These are phyloP conservation scores for Myzus persicae DNA, from an alignment of 1,140 invertebrate genomes.

Conservation along the genomic window DNA sequence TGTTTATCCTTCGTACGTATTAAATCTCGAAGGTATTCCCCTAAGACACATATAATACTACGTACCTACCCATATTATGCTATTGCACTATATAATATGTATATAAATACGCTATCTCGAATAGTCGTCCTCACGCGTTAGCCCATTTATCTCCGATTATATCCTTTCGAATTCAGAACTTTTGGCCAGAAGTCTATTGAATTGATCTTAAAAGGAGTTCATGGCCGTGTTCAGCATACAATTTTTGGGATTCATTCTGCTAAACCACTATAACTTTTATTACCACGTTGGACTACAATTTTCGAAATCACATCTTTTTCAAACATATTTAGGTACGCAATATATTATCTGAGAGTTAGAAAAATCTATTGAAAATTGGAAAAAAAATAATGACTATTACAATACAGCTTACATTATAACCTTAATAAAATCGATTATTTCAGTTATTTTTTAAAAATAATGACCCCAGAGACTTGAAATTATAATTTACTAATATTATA, in stretches of 20 bases:
- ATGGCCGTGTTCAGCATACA: not conserved
- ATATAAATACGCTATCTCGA: not conserved
- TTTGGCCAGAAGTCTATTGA: not conserved
- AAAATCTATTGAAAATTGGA: not conserved
- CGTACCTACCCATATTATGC: not conserved
- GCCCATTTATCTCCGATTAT: not conserved
- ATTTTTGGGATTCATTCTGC: not conserved
- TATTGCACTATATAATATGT: not conserved
- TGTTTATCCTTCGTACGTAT: not conserved
- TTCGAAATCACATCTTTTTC: not conserved
- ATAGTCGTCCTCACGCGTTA: not conserved
- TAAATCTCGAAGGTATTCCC: conserved; percentile 7
- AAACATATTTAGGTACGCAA: not conserved
- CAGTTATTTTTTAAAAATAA: not conserved
- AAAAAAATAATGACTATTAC: not conserved
- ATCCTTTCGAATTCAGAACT: not conserved
- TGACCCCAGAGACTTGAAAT: not conserved
- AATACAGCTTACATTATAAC: not conserved
- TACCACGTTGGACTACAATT: not conserved
- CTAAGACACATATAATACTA: not conserved
- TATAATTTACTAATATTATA: not conserved
- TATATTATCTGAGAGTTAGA: not conserved
- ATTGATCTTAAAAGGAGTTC: not conserved
- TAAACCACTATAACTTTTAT: not conserved
- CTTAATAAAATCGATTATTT: not conserved